phyloP scores from a whole-genome alignment of 2,797 vertebrate species.

The Myioborus miniatus region DNA sequence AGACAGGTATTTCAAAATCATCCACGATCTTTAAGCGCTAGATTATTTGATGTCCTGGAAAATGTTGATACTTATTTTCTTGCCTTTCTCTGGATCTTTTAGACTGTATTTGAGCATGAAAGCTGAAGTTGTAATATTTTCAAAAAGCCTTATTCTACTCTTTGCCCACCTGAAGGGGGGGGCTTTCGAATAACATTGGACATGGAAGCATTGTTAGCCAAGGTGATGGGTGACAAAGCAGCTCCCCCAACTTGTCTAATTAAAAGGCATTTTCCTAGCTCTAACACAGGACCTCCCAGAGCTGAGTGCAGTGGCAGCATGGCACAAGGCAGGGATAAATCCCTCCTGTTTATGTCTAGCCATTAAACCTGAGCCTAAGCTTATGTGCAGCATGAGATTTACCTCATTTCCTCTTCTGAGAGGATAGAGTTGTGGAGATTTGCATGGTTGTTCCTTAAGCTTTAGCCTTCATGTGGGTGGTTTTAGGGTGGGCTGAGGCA shows the following conservation, averaged over 20 bases:
- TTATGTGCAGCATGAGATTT: not conserved
- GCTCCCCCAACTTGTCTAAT: not conserved
- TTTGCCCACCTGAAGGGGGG: not conserved
- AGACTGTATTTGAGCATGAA: not conserved
- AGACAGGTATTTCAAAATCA: not conserved
- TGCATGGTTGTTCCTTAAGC: not conserved
- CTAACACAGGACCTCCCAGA: not conserved
- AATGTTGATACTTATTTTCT: not conserved
- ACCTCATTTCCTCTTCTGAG: not conserved
- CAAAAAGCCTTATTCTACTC: not conserved
- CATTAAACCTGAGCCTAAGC: not conserved
- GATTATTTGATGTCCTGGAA: not conserved
- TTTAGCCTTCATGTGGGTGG: rapidly evolving
- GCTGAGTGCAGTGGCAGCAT: not conserved
- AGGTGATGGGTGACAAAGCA: not conserved
- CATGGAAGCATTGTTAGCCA: not conserved
- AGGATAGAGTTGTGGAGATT: not conserved
- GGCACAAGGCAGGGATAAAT: not conserved
- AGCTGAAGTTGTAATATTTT: not conserved
- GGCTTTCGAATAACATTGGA: not conserved
- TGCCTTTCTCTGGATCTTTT: not conserved
- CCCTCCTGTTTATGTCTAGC: not conserved
- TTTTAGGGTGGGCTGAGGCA: not conserved
- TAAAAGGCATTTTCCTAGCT: not conserved
- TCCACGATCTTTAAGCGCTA: not conserved